Conservation (phyloP, 2,888 invertebrate species). For the Acronicta leporina region DNA sequence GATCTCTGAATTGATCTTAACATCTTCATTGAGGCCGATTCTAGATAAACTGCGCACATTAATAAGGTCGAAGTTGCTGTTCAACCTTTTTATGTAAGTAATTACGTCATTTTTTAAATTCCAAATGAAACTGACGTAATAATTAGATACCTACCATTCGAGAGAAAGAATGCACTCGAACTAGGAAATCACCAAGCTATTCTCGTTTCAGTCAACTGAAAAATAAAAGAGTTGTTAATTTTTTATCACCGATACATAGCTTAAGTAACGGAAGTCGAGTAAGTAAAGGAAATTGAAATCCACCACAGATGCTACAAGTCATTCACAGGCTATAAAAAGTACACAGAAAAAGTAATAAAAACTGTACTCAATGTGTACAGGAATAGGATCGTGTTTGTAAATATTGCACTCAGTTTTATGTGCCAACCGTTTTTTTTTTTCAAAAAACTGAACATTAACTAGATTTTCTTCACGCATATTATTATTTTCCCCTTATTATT, state of each 20-base stretch:
- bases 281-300: constrained; percentile 85
- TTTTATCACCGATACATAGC: constrained; percentile 82
- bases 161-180: neutral
- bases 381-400: constrained; percentile 69
- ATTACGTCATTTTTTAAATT: neutral
- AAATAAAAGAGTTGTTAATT: constrained; percentile 76
- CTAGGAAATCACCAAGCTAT: constrained; percentile 36
- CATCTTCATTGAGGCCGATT: neutral
- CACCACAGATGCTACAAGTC: constrained; percentile 84
- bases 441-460: constrained; percentile 25
- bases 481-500: constrained; percentile 28
- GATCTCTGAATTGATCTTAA: neutral
- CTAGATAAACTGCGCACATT: neutral
- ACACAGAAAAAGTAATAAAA: constrained; percentile 81
- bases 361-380: constrained; percentile 65
- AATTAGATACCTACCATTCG: neutral
- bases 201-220: constrained; percentile 63
- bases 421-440: constrained; percentile 33
- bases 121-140: neutral
- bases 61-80: neutral
- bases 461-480: constrained; percentile 18
- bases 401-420: constrained; percentile 50
- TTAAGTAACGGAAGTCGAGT: constrained; percentile 80
- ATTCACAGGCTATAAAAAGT: constrained; percentile 83
- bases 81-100: neutral